Percentiles rank a stretch among this genome's conserved stretches.
Conservation (phyloP, 1,140 invertebrate species). For the Maniola jurtina region DNA sequence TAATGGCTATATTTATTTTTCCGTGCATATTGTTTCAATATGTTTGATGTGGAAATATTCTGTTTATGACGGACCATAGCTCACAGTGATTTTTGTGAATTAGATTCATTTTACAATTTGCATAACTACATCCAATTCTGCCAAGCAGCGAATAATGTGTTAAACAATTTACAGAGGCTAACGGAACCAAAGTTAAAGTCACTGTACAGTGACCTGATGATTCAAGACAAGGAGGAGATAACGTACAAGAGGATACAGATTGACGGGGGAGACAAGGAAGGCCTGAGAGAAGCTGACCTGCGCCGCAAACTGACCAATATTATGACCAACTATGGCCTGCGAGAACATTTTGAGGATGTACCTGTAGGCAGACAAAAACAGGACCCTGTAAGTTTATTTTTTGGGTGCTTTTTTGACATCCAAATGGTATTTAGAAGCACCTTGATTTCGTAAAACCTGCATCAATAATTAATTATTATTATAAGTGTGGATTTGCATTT, state of each 20-base stretch:
- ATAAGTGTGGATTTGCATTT: no score
- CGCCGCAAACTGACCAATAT: conserved; percentile 89
- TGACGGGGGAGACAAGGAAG: conserved; percentile 92
- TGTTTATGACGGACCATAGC: no score
- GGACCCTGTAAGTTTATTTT: conserved; percentile 63
- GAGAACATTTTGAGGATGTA: conserved; percentile 88
- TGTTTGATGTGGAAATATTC: no score
- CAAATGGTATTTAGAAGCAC: no score
- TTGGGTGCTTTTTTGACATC: not conserved
- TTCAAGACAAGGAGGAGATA: conserved; percentile 95
- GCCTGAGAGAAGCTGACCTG: conserved; percentile 89
- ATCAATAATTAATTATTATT: no score
- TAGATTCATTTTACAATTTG: no score
- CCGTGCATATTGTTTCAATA: no score
- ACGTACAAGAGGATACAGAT: conserved; percentile 89
- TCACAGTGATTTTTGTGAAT: no score
- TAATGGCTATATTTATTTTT: no score
- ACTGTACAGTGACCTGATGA: conserved; percentile 91
- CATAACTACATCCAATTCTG: no score
- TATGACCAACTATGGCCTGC: conserved; percentile 89
- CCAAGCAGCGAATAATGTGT: conserved; percentile 17
- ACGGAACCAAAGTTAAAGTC: conserved; percentile 91
- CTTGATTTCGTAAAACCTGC: no score
- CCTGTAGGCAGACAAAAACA: conserved; percentile 80
- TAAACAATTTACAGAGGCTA: conserved; percentile 81